Conservation (phyloP, 2,113 vertebrate species). For the Megaceryle maxima region DNA sequence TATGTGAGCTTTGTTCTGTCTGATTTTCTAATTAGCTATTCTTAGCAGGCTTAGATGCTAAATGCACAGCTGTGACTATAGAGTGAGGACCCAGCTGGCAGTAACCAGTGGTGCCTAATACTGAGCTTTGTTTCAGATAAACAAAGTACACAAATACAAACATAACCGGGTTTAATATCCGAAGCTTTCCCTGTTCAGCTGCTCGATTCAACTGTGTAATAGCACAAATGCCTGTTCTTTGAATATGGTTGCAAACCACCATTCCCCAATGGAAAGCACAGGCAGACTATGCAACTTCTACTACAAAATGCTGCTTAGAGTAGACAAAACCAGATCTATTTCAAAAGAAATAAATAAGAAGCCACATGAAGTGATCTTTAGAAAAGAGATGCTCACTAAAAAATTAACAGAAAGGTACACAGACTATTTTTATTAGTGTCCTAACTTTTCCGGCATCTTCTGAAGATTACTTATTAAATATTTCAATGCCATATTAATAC, state of each 20-base stretch:
- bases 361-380: background rate
- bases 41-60: conserved; percentile 65
- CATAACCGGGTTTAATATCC: conserved; percentile 48
- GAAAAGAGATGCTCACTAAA: background rate
- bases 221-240: conserved; percentile 43
- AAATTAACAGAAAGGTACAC: background rate
- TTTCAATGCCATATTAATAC: background rate
- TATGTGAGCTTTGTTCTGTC: conserved; percentile 74
- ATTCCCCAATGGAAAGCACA: background rate
- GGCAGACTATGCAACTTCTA: background rate
- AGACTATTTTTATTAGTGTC: background rate
- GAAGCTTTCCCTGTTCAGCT: conserved; percentile 42
- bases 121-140: conserved; percentile 71
- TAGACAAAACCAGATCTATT: background rate
- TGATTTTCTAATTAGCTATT: conserved; percentile 74
- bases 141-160: conserved; percentile 74
- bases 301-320: background rate
- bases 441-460: background rate
- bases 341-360: background rate
- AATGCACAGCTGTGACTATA: conserved; percentile 76
- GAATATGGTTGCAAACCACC: background rate
- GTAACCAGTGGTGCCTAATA: conserved; percentile 81
- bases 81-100: conserved; percentile 76
- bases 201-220: conserved; percentile 1
- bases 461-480: background rate